Evolutionary conservation across 37 sponge, comb jelly and placozoan genomes (phyloP).

Genomic region (Hormiphora californensis): DNA sequence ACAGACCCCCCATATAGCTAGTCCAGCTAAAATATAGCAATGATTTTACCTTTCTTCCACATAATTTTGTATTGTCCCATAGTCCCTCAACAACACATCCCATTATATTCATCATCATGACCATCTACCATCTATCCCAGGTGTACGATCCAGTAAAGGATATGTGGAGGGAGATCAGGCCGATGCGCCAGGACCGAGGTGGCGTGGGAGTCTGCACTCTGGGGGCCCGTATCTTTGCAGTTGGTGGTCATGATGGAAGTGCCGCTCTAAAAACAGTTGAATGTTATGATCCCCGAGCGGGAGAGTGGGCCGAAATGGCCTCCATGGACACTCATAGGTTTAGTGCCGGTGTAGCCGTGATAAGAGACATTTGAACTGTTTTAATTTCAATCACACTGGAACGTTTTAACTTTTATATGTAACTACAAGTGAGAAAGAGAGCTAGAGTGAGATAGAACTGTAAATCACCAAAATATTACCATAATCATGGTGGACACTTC

Average conservation of each 20-base stretch:
- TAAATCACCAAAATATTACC: too few species aligned
- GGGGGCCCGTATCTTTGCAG: constrained; percentile 42
- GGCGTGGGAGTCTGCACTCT: constrained; percentile 49
- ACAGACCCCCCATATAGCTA: too few species aligned
- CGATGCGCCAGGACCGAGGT: constrained; percentile 44
- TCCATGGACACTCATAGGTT: constrained; percentile 44
- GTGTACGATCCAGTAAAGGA: constrained; percentile 31
- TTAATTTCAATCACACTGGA: too few species aligned
- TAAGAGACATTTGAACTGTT: constrained; percentile 7
- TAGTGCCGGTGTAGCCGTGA: constrained; percentile 50
- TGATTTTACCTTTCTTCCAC: too few species aligned
- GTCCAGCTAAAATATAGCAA: too few species aligned
- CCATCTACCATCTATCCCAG: background rate
- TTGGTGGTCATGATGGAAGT: constrained; percentile 41
- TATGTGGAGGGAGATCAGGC: constrained; percentile 24
- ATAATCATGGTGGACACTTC: too few species aligned
- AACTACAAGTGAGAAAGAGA: too few species aligned
- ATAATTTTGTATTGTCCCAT: too few species aligned
- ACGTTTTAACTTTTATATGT: too few species aligned
- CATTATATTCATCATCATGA: too few species aligned
- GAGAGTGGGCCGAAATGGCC: constrained; percentile 10
- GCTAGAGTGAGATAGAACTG: too few species aligned
- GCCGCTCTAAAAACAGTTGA: constrained; percentile 38
- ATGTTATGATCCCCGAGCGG: constrained; percentile 47
- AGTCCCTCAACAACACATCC: too few species aligned